Evolutionary conservation across 2,113 vertebrate genomes (phyloP), one percentile per base, ranked within the genome.

Genomic region (Nannospalax galili): DNA sequence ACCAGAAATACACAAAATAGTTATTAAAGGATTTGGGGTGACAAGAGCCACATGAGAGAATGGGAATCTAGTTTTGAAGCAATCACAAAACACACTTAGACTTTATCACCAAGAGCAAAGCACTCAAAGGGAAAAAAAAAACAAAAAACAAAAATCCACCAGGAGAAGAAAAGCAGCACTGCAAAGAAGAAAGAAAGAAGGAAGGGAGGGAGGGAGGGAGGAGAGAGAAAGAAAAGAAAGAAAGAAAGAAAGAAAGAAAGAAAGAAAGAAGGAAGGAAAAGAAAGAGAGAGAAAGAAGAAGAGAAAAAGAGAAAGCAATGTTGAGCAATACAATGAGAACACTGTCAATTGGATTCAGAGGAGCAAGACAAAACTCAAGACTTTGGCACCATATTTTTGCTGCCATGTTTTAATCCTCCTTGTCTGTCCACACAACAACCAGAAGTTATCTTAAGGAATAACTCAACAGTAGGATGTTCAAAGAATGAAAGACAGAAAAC

Each of bases 51-150:
- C 2, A 17, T 58, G 3, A 81, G 8, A 42, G 7, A 88, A 74
- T 56, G n/a, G 32, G 40, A 73, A 40, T 35, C 16, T 90, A 81
- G 30, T 91, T 87, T 26, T 77, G 15, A 88, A 91, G 58, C 40
- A 88, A 79, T 37, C 15, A 92, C 24, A 86, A 92, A 84, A 84
- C 1, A 4, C 62, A 30, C 91, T 94, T 60, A 88, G 35, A 88
- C 70, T 86, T 93, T 84, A 75, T 28, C 74, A 62, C 35, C n/a
- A 45, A 90, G 93, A 86, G 26, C 58, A 90, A 92, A 82, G 82
- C 35, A 69, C 17, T 37, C 11, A 45, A 58, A 65, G 42, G 28
- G 4, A 32, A 79, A 74, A 62, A 67, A 84, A 28, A 52, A 52
- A 52, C 0, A 20, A 24, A 32, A 7, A 10, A 65, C 78, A 42